phyloP scores from a whole-genome alignment of 1,140 invertebrate genomes.

The Cyclina sinensis region DNA sequence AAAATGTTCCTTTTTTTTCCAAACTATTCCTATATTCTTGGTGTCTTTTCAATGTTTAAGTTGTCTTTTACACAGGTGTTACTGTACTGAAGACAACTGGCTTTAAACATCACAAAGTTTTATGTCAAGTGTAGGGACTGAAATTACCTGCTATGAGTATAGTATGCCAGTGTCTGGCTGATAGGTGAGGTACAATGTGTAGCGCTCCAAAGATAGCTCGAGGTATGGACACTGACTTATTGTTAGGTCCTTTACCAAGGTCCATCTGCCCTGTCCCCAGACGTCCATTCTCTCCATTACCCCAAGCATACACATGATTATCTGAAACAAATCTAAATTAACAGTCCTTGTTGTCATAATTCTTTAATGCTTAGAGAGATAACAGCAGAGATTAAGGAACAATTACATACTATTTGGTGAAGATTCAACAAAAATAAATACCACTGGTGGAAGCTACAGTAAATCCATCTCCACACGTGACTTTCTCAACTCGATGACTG shows the following conservation, averaged over 20 bases:
- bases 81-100: too few relatives aligned
- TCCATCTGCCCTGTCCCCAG: slow-evolving; percentile 81
- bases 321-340: slow-evolving; percentile 73
- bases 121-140: background rate
- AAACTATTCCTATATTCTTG: too few relatives aligned
- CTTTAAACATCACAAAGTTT: too few relatives aligned
- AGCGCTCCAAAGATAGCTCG: slow-evolving; percentile 86
- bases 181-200: slow-evolving; percentile 79
- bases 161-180: slow-evolving; percentile 35
- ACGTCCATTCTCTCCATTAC: slow-evolving; percentile 85
- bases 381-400: too few relatives aligned
- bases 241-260: slow-evolving; percentile 77
- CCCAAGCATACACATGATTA: slow-evolving; percentile 86
- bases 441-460: slow-evolving; percentile 89
- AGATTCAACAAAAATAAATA: slow-evolving; percentile 57
- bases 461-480: slow-evolving; percentile 90
- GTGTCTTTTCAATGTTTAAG: too few relatives aligned
- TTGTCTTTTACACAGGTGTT: too few relatives aligned
- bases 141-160: slow-evolving; percentile 23
- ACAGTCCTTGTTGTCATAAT: too few relatives aligned
- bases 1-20: too few relatives aligned
- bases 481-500: slow-evolving; percentile 84
- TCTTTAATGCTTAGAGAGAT: too few relatives aligned
- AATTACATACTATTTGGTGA: too few relatives aligned
- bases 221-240: slow-evolving; percentile 79